Base-by-base conservation (phyloP, 2,797 vertebrate genomes). In the Clamator glandarius region DNA sequence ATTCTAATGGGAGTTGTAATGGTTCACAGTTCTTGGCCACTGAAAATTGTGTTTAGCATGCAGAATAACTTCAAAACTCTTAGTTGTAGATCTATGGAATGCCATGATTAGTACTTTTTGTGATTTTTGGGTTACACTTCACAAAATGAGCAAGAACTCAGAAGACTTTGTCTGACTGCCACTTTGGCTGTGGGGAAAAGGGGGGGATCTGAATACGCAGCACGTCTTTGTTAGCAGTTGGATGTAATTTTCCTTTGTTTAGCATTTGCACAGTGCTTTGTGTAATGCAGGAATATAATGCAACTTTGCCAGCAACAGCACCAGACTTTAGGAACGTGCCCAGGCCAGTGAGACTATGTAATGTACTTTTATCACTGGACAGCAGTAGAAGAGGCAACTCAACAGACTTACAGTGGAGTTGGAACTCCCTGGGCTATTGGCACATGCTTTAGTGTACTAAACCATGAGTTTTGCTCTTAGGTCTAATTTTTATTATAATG, bases 221-320 rank as follows among this genome's bases (percentile, higher is more conserved):
- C 16, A 28, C 9, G 44, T 85, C 89, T 93, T 79, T 84, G 61
- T 84, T 92, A 86, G 70, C 67, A 84, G 83, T 85, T 94, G 79
- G 80, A 86, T 84, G 72, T 63, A 1, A 51, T 78, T 94, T 81
- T 74, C 84, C 83, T 91, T 93, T 93, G 91, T 90, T 92, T 52
- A 90, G 79, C 12, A 15, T 84, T 93, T 92, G 57, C 73, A 79
- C 31, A 94, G 83, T 18, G 21, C 41, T 89, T 69, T 81, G 5
- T 83, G 48, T 76, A 54, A 64, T 31, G 57, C 1, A 92, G 72
- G 58, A 87, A 68, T 63, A 75, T 26, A 77, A 61, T 24, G 42
- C 70, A 87, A 29, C 41, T 90, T 83, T 87, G 59, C 63, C 59
- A 91, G 59, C 31, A 88, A 61, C 19, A 77, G 58, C 79, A 76